A percentile compares a stretch with the other conserved stretches of the same genome.
phyloP scores from a whole-genome alignment of 2,888 invertebrate species.

The Cataglyphis rosenhaueri region DNA sequence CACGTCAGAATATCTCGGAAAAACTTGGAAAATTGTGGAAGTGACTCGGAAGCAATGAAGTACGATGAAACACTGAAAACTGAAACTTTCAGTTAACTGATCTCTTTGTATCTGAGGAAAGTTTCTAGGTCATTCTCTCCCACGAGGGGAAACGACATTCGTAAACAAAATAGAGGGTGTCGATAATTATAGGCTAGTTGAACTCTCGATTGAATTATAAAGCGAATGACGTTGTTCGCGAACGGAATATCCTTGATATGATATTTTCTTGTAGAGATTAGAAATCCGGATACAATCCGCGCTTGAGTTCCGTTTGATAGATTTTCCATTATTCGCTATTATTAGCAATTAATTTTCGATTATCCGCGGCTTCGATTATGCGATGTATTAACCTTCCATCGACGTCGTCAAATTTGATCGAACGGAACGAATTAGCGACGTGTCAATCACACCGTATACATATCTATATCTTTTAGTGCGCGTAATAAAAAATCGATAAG shows the following conservation, averaged over 20 bases:
- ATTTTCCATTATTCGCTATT: constrained; percentile 31
- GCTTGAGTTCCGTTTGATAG: constrained; percentile 24
- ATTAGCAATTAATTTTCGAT: constrained; percentile 50
- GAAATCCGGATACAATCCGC: constrained; percentile 36
- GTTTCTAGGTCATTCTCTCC: constrained; percentile 51
- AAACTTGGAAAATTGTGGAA: constrained; percentile 9
- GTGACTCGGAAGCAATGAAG: constrained; percentile 7
- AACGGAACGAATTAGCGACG: constrained; percentile 2
- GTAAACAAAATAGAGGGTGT: constrained; percentile 60
- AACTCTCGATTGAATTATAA: constrained; percentile 56
- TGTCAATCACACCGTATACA: background rate
- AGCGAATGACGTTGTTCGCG: constrained; percentile 6
- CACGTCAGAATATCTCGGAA: background rate
- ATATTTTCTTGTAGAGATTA: constrained; percentile 33
- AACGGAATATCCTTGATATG: background rate
- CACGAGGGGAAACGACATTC: constrained; percentile 6
- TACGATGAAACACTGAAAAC: constrained; percentile 36
- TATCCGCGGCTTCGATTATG: constrained; percentile 27
- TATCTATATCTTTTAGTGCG: background rate
- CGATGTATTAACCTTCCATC: constrained; percentile 11
- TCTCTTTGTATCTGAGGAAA: constrained; percentile 44
- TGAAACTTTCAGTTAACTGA: constrained; percentile 21
- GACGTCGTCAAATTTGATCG: constrained; percentile 14
- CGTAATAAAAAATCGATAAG: background rate
- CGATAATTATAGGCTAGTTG: constrained; percentile 58